phyloP scores from a whole-genome alignment of 2,888 invertebrate species.

The Saturnia pavonia region DNA sequence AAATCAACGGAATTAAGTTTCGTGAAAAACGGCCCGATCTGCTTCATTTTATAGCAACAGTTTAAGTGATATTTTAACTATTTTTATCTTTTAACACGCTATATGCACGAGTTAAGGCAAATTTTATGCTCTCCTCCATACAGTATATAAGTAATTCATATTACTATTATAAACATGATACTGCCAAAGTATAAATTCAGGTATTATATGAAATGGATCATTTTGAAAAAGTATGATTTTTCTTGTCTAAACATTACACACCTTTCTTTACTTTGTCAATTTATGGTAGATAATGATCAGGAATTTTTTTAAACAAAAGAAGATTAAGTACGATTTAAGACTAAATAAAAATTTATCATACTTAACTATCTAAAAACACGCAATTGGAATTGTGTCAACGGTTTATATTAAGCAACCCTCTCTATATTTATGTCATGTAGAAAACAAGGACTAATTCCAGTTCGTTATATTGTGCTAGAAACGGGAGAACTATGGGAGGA shows the following conservation, averaged over 20 bases:
- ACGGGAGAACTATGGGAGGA: not conserved
- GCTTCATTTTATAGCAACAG: not conserved
- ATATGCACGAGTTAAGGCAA: not conserved
- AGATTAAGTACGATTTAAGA: no score
- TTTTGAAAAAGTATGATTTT: not conserved
- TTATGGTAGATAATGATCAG: not conserved
- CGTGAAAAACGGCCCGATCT: not conserved
- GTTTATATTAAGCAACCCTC: not conserved
- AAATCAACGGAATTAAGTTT: slow-evolving; percentile 10
- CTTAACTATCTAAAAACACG: not conserved
- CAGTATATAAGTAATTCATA: not conserved
- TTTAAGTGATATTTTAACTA: not conserved
- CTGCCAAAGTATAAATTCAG: no score
- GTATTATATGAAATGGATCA: not conserved
- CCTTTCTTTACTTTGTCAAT: no score
- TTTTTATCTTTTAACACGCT: not conserved
- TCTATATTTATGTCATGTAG: not conserved
- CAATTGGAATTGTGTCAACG: not conserved
- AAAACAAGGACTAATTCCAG: no score
- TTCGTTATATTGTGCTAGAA: not conserved
- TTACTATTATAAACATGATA: not conserved
- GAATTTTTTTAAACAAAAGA: no score
- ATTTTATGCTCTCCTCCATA: not conserved
- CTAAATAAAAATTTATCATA: no score
- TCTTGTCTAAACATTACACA: not conserved